These are phyloP conservation scores for Oryzias javanicus DNA, from an alignment of 2,113 vertebrate genomes.

Conservation along the genomic window DNA sequence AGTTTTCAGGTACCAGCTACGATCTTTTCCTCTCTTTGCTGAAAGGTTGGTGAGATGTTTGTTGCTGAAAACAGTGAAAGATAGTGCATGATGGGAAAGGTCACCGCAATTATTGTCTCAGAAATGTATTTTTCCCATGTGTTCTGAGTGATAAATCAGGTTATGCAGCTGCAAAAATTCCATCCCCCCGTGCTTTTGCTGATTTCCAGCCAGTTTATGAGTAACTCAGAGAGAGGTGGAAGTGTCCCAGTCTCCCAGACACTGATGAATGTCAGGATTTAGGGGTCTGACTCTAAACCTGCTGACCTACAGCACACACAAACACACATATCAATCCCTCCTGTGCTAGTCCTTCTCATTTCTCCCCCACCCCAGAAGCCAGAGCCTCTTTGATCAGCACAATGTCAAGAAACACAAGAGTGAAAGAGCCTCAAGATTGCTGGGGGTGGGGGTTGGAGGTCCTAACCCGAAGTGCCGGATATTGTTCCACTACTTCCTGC, in stretches of 20 bases:
- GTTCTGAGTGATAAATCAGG: too few relatives aligned
- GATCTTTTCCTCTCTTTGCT: too few relatives aligned
- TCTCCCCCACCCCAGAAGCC: conserved; percentile 30
- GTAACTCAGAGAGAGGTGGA: not conserved
- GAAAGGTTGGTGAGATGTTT: too few relatives aligned
- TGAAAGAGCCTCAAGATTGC: conserved; percentile 17
- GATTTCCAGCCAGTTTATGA: too few relatives aligned
- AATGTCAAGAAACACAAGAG: conserved; percentile 61
- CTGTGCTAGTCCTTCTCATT: conserved; percentile 46
- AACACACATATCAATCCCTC: conserved; percentile 37
- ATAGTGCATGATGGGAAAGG: too few relatives aligned
- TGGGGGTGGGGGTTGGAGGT: conserved; percentile 44
- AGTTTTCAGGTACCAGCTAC: too few relatives aligned
- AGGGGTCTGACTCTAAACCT: conserved; percentile 33
- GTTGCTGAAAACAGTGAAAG: too few relatives aligned
- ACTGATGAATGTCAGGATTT: conserved; percentile 29
- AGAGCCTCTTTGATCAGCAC: conserved; percentile 66
- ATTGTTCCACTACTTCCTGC: conserved; percentile 70
- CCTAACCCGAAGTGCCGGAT: conserved; percentile 65
- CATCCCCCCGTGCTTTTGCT: too few relatives aligned
- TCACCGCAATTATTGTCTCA: too few relatives aligned
- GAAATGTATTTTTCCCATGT: too few relatives aligned
- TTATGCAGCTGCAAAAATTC: too few relatives aligned
- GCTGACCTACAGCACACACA: conserved; percentile 45
- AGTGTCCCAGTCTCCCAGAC: conserved; percentile 3